Percentiles rank a stretch among this genome's conserved stretches.
Evolutionary conservation across 2,113 vertebrate species (phyloP).

Genomic region (Alligator sinensis): DNA sequence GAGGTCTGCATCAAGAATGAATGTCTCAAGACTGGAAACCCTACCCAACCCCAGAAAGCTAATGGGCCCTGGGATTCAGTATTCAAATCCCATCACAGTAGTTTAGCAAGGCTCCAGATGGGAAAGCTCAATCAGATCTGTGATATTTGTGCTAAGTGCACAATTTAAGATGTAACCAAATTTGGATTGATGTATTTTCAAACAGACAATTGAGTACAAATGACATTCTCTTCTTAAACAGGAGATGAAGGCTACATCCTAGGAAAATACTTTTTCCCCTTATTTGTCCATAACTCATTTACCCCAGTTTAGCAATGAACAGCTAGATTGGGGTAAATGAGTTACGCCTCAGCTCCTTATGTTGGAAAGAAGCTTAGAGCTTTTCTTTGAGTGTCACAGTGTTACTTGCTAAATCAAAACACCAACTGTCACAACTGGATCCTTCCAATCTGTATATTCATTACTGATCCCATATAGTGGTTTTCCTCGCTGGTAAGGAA

Average conservation of each 20-base stretch:
- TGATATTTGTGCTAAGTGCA: background rate
- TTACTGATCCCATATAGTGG: background rate
- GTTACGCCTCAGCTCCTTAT: too few relatives aligned
- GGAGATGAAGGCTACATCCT: background rate
- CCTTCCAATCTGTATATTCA: background rate
- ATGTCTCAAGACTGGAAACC: too few relatives aligned
- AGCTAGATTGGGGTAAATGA: too few relatives aligned
- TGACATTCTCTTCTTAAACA: background rate
- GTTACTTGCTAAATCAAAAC: background rate
- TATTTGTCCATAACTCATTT: too few relatives aligned
- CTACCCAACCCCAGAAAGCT: background rate
- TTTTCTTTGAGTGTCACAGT: background rate
- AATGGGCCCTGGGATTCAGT: background rate
- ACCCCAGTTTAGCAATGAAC: fast-evolving
- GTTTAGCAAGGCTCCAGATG: background rate
- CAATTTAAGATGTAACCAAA: background rate
- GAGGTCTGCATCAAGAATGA: too few relatives aligned
- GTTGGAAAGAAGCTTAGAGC: too few relatives aligned
- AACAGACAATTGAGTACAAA: background rate
- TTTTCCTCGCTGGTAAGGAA: background rate
- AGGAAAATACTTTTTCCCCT: too few relatives aligned
- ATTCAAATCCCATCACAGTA: background rate
- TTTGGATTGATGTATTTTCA: background rate
- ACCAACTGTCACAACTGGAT: background rate
- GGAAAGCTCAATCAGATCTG: background rate